These are phyloP conservation scores for Phyllotreta cruciferae DNA, from an alignment of 2,888 invertebrate genomes.

Conservation along the genomic window DNA sequence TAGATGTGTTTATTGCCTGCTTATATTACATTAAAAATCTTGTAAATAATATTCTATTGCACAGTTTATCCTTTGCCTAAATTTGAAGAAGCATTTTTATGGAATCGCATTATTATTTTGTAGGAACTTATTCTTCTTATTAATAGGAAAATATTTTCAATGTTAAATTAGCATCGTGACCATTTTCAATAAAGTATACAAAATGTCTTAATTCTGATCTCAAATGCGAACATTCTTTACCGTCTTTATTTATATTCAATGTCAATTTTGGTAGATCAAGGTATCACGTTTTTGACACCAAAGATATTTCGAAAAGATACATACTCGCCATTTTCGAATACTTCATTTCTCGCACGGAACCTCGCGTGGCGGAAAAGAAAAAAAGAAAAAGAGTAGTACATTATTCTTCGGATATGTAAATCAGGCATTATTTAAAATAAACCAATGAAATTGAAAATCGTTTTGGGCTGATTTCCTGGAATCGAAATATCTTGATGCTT, in stretches of 20 bases:
- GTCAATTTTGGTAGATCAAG: conserved; percentile 9
- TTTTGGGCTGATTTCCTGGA: conserved; percentile 11
- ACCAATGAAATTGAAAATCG: conserved; percentile 15
- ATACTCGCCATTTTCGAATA: conserved; percentile 6
- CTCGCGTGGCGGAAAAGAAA: conserved; percentile 14
- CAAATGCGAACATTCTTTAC: conserved; percentile 1
- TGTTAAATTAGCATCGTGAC: no score
- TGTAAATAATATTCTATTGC: no score
- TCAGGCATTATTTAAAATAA: conserved; percentile 19
- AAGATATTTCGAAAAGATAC: conserved; percentile 13
- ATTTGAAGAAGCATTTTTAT: no score
- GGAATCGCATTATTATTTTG: no score
- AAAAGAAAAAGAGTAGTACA: conserved; percentile 10
- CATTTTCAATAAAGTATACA: no score
- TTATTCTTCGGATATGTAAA: conserved; percentile 22
- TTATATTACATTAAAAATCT: no score
- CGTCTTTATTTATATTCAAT: conserved; percentile 7
- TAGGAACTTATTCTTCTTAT: no score
- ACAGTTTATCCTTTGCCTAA: no score
- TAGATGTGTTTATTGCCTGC: no score
- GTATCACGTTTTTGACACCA: conserved; percentile 5
- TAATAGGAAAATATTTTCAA: no score
- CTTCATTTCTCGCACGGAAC: conserved; percentile 15
- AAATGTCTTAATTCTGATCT: conserved; percentile 9
- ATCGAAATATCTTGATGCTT: conserved; percentile 12